Base-by-base conservation (phyloP, 1,140 invertebrate species). In the Caerostris darwini region DNA sequence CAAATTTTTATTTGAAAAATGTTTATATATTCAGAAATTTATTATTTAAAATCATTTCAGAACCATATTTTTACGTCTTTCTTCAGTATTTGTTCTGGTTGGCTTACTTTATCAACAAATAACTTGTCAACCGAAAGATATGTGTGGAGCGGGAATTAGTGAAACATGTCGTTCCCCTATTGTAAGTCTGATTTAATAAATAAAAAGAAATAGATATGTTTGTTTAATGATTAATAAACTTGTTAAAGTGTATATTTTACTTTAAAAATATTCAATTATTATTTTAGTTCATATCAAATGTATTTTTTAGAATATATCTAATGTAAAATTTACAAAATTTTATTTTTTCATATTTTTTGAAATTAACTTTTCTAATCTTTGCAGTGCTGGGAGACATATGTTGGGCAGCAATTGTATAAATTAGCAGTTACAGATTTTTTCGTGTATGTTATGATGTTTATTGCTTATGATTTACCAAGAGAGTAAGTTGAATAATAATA, bases 351-450 rank as follows among this genome's bases (percentile, higher is more conserved):
- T 10, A 8, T 3, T 34, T 77, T 8, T 77, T 77, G 3, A 77
- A 34, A 3, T 50, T 8, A 34, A 5, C 10, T 50, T 50, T 71
- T 8, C 50, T 7, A 34, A 10, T 53, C 19, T 77, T 77, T 77
- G 7, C 8, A 98, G 97, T 95, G 98, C 95, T 99, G 98, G 98
- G 98, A 99, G 96, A 98, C 98, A 0, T 98, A 98, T 95, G 97
- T 98, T 0, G 98, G 98, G 0, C 98, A 98, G 95, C 98, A 99
- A 95, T 97, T 99, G 87, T 98, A 98, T 95, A 98, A 98, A 95
- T 96, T 99, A 3, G 97, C 98, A 2, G 95, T 98, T 3, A 97
- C 98, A 0, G 98, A 99, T 96, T 97, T 98, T 93, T 96, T 97
- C 0, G 96, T 97, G 5, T 97, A 98, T 95, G 96, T 98, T 56